These are phyloP conservation scores for Nothocercus nigrocapillus DNA, from an alignment of 2,113 vertebrate genomes.

Conservation along the genomic window DNA sequence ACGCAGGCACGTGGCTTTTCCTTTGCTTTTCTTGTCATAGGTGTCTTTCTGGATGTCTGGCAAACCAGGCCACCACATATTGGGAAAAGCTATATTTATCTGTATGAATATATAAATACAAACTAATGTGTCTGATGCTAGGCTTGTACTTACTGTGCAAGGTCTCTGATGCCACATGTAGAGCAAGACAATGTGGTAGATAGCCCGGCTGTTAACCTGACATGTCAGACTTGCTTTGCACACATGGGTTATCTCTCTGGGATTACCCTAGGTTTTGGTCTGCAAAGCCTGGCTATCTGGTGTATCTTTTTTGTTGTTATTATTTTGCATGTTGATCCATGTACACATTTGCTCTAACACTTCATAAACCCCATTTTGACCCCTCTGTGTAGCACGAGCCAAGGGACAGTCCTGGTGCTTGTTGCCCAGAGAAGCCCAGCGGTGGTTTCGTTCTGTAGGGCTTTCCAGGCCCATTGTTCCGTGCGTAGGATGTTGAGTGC, in stretches of 20 bases:
- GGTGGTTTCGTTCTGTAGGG: neutral
- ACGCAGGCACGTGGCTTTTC: neutral
- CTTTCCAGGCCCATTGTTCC: neutral
- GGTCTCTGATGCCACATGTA: neutral
- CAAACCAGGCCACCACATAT: accelerated
- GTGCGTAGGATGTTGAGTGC: too few relatives aligned
- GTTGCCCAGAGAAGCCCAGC: neutral
- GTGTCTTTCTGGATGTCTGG: neutral
- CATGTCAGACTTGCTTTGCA: constrained; percentile 5
- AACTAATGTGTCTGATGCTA: neutral
- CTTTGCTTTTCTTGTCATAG: neutral
- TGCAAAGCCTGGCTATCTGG: neutral
- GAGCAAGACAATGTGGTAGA: neutral
- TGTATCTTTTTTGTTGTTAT: neutral
- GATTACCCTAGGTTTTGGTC: neutral
- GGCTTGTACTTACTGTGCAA: neutral
- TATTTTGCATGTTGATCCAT: neutral
- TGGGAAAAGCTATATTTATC: neutral
- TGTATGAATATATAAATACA: neutral
- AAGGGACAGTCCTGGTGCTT: neutral
- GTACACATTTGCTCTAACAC: neutral
- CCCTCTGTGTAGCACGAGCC: neutral
- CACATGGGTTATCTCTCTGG: neutral
- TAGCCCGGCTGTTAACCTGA: neutral
- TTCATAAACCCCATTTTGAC: neutral